Evolutionary conservation across 2,797 vertebrate genomes (phyloP), one percentile per base, ranked within the genome.

Genomic region (Malurus leucopterus): DNA sequence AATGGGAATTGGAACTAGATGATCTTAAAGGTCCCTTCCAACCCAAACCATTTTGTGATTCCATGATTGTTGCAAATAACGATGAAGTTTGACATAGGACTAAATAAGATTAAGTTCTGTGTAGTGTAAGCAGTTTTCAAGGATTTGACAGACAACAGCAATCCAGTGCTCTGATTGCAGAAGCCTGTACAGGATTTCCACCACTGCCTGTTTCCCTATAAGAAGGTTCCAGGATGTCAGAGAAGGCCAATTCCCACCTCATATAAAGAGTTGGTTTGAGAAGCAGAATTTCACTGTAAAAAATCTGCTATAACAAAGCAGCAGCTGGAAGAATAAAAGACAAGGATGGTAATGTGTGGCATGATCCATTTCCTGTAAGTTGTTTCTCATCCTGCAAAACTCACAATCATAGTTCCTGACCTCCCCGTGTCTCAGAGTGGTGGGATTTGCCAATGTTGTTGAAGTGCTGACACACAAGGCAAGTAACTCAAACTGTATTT

Each of bases 341-440:
- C 22, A 71, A 77, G 26, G 47, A 57, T 49, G 22, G 43, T 34
- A 62, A 62, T 1, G 5, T 19, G 14, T 47, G 29, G 32, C 8
- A 41, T 8, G 12, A 43, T 63, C 38, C 23, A 47, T 7, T 2
- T n/a, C 41, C 83, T 82, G 14, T 5, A 40, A 47, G 44, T 15
- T 49, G 11, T 43, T 84, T 62, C 40, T 74, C 55, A 54, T 12
- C 46, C 59, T 84, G 44, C 40, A 86, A 58, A 68, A 74, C 4
- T 36, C 23, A 34, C 4, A 22, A 11, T 13, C 44, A 2, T 16
- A 26, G 3, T 63, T 67, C 26, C 44, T 3, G 7, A 59, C 22
- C 38, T 75, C 43, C 44, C 13, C 0, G 0, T 49, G 43, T 12
- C 3, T 0, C 68, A 46, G 41, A 50, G 29, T 1, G 30, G 71